phyloP scores from a whole-genome alignment of 2,113 vertebrate species.

The Ciconia stormi region DNA sequence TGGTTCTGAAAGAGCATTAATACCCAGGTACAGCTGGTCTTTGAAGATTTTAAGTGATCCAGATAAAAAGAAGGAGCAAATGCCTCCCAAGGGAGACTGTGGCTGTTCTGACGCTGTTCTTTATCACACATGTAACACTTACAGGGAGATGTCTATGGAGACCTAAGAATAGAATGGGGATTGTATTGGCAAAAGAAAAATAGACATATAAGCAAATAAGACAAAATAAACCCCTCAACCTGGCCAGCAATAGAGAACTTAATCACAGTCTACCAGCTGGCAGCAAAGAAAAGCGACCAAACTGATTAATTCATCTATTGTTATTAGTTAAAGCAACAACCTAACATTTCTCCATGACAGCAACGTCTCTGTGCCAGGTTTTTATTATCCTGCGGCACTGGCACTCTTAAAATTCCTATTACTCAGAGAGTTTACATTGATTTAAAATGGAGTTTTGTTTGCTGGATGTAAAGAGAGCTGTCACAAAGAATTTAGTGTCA shows the following conservation, averaged over 20 bases:
- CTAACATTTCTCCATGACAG: constrained; percentile 50
- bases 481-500: not conserved
- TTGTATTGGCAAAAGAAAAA: not conserved
- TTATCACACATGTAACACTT: not conserved
- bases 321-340: constrained; percentile 64
- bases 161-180: not conserved
- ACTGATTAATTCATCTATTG: constrained; percentile 45
- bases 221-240: constrained; percentile 2
- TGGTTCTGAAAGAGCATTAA: constrained; percentile 45
- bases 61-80: constrained; percentile 36
- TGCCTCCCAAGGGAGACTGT: not conserved
- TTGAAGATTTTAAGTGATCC: constrained; percentile 37
- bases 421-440: constrained; percentile 29
- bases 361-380: constrained; percentile 33
- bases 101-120: not conserved
- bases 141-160: not conserved
- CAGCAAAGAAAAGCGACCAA: not conserved
- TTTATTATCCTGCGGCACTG: constrained; percentile 56
- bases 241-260: constrained; percentile 16
- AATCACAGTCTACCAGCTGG: constrained; percentile 32
- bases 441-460: constrained; percentile 34
- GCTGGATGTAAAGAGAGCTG: not conserved
- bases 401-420: constrained; percentile 15
- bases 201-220: constrained; percentile 18
- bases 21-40: constrained; percentile 30